phyloP scores from a whole-genome alignment of 2,797 vertebrate species.

The Nasua narica region DNA sequence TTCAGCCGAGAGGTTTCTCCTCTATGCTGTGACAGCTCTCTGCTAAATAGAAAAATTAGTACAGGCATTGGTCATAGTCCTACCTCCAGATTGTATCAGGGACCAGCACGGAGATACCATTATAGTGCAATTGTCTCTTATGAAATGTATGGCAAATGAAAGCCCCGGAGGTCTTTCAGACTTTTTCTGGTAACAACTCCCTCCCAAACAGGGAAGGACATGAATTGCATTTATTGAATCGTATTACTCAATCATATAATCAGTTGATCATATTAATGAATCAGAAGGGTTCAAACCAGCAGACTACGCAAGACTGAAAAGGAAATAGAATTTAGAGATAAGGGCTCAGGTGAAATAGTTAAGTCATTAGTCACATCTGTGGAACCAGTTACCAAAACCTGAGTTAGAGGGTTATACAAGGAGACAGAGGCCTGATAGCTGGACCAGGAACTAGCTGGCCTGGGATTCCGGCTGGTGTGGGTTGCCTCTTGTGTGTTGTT shows the following conservation, averaged over 20 bases:
- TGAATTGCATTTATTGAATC: background rate
- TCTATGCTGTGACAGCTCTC: background rate
- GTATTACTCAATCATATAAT: too few species aligned
- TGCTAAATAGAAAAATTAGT: background rate
- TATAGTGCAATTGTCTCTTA: background rate
- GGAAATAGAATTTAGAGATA: background rate
- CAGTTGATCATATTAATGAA: background rate
- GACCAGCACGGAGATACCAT: background rate
- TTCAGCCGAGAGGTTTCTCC: background rate
- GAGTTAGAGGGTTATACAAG: background rate
- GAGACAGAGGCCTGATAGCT: background rate
- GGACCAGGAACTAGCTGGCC: background rate
- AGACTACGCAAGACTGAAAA: background rate
- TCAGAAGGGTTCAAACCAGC: constrained; percentile 28
- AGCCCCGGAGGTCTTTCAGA: background rate
- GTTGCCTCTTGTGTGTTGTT: too few species aligned
- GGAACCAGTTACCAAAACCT: background rate
- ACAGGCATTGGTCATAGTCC: background rate
- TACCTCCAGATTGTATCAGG: background rate
- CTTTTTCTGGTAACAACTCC: background rate
- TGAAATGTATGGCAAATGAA: too few species aligned
- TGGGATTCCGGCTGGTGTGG: background rate
- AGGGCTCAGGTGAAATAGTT: background rate
- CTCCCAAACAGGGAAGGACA: background rate
- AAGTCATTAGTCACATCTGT: background rate